Base-by-base conservation (phyloP, 1,140 invertebrate genomes). In the Reticulitermes speratus region DNA sequence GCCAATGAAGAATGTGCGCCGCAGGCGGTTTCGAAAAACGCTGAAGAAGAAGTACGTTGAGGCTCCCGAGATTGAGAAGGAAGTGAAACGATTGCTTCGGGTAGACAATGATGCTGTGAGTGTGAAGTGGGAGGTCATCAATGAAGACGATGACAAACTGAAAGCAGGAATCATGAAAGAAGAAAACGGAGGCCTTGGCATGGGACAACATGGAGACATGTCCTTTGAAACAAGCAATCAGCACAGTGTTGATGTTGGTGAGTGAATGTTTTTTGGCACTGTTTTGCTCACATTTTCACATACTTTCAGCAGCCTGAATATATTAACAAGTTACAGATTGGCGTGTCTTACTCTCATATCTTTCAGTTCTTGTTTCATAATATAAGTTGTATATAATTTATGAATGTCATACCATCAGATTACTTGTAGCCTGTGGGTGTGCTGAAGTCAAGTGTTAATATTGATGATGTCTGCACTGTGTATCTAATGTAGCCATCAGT, bases 1-100 rank as follows among this genome's bases (percentile, higher is more conserved):
- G 7, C 97, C 98, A 6, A 93, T 98, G 44, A 99, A 99, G 92
- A 99, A 99, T 93, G 97, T 98, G 0, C 93, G 98, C 25, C 97
- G 97, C 88, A 93, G 97, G 87, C 93, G 98, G 88, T 99, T 99
- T 89, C 93, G 98, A 82, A 99, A 99, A 93, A 99, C 97, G 0
- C 91, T 99, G 25, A 98, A 97, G 89, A 99, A 99, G 91, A 99
- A 99, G 89, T 98, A 97, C 91, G 96, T 98, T 2, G 98, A 99
- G 91, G 97, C 97, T 83, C 98, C 98, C 2, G 98, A 99, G 92
- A 98, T 99, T 88, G 98, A 99, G 90, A 99, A 99, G 91, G 98
- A 99, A 93, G 94, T 95, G 25, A 98, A 99, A 90, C 92, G 97
- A 86, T 91, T 99, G 32, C 93, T 99, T 23, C 93, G 97, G 88